Base-by-base conservation (phyloP, 2,888 invertebrate genomes). In the Xestoiulus laeticollis region DNA sequence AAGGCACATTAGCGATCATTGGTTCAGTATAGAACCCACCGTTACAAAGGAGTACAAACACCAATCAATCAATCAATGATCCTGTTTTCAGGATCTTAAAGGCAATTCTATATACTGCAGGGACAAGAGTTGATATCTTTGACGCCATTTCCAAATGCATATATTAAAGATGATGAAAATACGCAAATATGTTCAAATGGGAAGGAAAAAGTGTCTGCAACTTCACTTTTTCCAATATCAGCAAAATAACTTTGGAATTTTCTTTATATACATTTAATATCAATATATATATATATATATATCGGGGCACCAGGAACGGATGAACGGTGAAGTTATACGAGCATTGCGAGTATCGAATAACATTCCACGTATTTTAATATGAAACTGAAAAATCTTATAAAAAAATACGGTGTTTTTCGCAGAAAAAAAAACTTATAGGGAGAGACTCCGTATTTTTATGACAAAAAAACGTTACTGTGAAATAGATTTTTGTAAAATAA, bases 161-260 rank as follows among this genome's bases (percentile, higher is more conserved):
- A 38, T 3, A 38, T 38, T 38, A 38, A 38, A 6, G 38, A 3
- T 38, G 38, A 38, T 6, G 38, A 38, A 38, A 38, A 38, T 38
- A 38, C 38, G 38, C 38, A 38, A 38, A 38, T 38, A 38, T 38
- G 38, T 38, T 38, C 38, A 38, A 6, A 38, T 5, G 6, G 48
- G 12, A 48, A 16, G 12, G n/a, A n/a, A 59, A 59, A 14, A 14
- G 59, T 59, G 59, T 59, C 59, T 59, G n/a, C 5, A n/a, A 59
- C n/a, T 19, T 19, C 59, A n/a, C 59, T 16, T 59, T 59, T 59
- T n/a, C n/a, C 59, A 59, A 59, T 59, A 59, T 59, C 59, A 59
- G n/a, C n/a, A 59, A 59, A 59, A 59, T 59, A n/a, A n/a, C 59
- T 48, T 48, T 16, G 38, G 59, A 59, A 59, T n/a, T 59, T 59